Evolutionary conservation across 2,888 invertebrate species (phyloP).

Genomic region (Sepiola atlantica): DNA sequence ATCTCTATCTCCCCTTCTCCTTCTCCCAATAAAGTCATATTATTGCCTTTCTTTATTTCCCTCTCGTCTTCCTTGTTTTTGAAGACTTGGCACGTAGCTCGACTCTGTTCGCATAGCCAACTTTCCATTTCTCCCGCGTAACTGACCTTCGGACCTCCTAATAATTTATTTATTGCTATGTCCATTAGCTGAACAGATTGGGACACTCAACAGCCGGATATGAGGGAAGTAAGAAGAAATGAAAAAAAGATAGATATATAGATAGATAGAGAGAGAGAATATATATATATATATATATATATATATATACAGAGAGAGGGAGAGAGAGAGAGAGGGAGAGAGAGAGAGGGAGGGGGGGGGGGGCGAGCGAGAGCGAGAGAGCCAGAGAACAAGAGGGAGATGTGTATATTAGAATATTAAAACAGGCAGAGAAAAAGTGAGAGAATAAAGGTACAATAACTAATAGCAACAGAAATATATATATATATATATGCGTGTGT

Average conservation of each 20-base stretch:
- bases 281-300: too few relatives aligned
- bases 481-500: too few relatives aligned
- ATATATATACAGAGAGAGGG: too few relatives aligned
- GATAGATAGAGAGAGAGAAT: too few relatives aligned
- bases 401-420: neutral
- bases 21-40: too few relatives aligned
- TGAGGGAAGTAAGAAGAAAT: neutral
- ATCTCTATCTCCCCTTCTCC: too few relatives aligned
- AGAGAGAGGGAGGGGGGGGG: neutral
- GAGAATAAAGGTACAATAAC: neutral
- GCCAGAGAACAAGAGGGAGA: neutral
- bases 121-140: neutral
- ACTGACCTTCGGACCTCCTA: neutral
- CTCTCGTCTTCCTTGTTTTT: neutral
- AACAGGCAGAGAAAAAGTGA: neutral
- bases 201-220: neutral
- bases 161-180: slow-evolving; percentile 20
- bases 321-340: too few relatives aligned
- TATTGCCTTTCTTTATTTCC: neutral
- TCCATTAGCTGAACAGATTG: neutral
- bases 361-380: neutral
- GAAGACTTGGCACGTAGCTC: neutral
- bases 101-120: neutral
- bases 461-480: too few relatives aligned
- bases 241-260: too few relatives aligned